These are phyloP conservation scores for Chloroceryle amazona DNA, from an alignment of 2,797 vertebrate genomes.

Conservation along the genomic window DNA sequence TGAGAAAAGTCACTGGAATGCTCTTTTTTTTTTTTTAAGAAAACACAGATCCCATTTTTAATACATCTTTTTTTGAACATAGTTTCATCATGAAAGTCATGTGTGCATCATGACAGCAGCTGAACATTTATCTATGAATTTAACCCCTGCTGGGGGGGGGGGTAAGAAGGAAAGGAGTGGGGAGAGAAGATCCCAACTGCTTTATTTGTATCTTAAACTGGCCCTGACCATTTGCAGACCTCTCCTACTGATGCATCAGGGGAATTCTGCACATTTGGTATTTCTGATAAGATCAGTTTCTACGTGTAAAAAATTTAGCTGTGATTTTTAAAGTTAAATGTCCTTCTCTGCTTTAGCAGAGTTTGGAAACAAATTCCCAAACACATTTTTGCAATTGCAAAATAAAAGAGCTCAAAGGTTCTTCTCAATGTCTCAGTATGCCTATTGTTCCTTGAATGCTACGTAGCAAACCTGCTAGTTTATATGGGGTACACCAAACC, in stretches of 20 bases:
- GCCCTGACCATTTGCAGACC: neutral
- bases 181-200: neutral
- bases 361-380: neutral
- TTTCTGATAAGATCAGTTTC: neutral
- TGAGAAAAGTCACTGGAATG: neutral
- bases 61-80: neutral
- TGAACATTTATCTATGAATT: neutral
- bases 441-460: neutral
- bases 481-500: neutral
- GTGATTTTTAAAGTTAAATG: neutral
- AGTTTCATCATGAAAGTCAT: neutral
- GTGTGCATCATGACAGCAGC: neutral
- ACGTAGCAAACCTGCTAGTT: neutral
- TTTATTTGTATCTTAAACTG: neutral
- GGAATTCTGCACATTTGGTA: neutral
- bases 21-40: neutral
- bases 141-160: fast-evolving
- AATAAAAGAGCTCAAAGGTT: neutral
- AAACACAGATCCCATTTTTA: neutral
- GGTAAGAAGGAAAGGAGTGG: neutral
- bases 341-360: neutral
- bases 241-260: neutral
- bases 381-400: neutral
- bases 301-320: neutral
- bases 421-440: neutral